phyloP scores from a whole-genome alignment of 2,113 vertebrate genomes.

The Oreocharis arfaki region DNA sequence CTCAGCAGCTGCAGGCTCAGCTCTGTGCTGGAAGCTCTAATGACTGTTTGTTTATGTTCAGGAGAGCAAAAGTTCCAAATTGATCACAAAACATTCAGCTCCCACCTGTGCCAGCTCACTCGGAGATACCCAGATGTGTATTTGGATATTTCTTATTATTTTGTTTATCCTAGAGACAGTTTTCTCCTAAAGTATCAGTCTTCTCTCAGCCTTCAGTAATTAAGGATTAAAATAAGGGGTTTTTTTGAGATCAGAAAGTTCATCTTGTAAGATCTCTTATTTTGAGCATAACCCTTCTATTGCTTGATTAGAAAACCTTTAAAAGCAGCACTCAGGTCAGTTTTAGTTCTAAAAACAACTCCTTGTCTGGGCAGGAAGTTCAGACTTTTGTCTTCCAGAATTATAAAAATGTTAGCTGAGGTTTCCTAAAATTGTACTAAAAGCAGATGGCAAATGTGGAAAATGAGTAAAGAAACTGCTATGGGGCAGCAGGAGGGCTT shows the following conservation, averaged over 20 bases:
- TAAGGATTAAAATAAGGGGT: background rate
- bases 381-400: background rate
- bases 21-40: background rate
- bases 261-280: background rate
- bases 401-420: background rate
- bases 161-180: background rate
- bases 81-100: background rate
- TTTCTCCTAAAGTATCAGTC: background rate
- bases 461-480: background rate
- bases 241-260: background rate
- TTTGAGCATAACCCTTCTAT: background rate
- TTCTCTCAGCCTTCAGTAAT: background rate
- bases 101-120: background rate
- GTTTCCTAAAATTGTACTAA: background rate
- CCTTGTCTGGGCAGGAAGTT: background rate
- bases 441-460: background rate
- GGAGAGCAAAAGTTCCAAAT: background rate
- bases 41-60: background rate
- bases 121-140: rapidly evolving
- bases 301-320: background rate
- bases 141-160: background rate
- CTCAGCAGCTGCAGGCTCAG: background rate
- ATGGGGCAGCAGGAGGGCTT: background rate
- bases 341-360: background rate
- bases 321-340: background rate